Base-by-base conservation (phyloP, 2,797 vertebrate genomes). In the Emys orbicularis region DNA sequence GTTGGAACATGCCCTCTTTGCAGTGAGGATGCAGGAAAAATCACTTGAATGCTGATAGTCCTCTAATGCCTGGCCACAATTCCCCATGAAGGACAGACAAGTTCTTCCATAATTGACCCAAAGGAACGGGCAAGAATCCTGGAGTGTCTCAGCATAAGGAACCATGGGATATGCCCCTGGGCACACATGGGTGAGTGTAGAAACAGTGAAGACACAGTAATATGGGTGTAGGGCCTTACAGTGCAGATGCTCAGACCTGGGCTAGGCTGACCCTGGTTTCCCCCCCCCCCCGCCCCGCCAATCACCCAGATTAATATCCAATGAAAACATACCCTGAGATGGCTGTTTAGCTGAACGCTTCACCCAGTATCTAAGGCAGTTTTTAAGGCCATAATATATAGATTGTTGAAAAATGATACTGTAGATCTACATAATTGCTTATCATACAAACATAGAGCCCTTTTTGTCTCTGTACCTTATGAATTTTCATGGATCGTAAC, bases 201-300 rank as follows among this genome's bases (percentile, higher is more conserved):
- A n/a, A 34, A 18, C 31, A 65, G 15, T 34, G 59, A 65, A 31
- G 59, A 61, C 59, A 61, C 31, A 61, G 12, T 15, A 13, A 31
- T 12, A 61, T 29, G 29, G 59, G 59, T 9, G 21, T 3, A 34
- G 31, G 59, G 31, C 59, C 59, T 15, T 34, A 16, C 31, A 61
- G 13, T 34, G 12, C 1, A 6, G 29, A 61, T 61, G 31, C 29
- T 34, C 6, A 29, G 13, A 29, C 29, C 57, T 31, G 27, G 57
- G 12, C 57, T 59, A 59, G 57, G 12, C 57, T 59, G 29, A n/a
- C 34, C 16, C 61, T n/a, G 61, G 7, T 34, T 65, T 16, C 4
- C 18, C 4, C 3, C n/a, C 57, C 3, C n/a, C 57, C 8, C 21
- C 5, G 4, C 18, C 16, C 1, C 10, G 34, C 8, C n/a, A 68